Conservation (phyloP, 2,888 invertebrate species). For the Pantelozetes paolii region DNA sequence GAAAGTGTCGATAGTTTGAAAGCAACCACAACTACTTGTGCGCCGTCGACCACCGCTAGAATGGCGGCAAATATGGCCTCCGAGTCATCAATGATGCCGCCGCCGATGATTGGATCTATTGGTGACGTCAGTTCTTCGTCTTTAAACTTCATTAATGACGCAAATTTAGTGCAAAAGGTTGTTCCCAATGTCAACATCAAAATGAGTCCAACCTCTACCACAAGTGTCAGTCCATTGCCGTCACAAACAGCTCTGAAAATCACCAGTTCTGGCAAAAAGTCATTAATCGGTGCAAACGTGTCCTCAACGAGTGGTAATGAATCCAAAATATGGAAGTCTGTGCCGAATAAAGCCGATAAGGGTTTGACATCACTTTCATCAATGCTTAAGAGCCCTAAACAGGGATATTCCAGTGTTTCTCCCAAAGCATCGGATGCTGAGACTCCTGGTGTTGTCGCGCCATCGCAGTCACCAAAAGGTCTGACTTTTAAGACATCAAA, state of each 20-base stretch:
- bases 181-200: constrained; percentile 20
- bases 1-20: constrained; percentile 46
- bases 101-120: constrained; percentile 43
- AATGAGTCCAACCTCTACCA: constrained; percentile 42
- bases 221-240: constrained; percentile 40
- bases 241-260: constrained; percentile 44
- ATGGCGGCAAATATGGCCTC: constrained; percentile 44
- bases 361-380: constrained; percentile 41
- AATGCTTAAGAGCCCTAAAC: constrained; percentile 39
- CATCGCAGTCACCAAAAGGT: constrained; percentile 33
- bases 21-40: not conserved
- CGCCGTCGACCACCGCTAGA: constrained; percentile 40
- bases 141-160: constrained; percentile 25
- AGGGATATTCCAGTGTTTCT: constrained; percentile 37
- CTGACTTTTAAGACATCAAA: constrained; percentile 26
- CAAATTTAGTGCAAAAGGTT: constrained; percentile 23
- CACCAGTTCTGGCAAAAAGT: constrained; percentile 39
- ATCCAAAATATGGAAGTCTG: not conserved
- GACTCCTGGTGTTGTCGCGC: constrained; percentile 42
- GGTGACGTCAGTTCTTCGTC: constrained; percentile 42
- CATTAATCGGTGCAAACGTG: constrained; percentile 20
- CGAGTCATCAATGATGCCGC: constrained; percentile 47
- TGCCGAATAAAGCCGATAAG: constrained; percentile 38
- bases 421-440: constrained; percentile 43
- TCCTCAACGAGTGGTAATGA: constrained; percentile 40